Percentiles rank a stretch among this genome's conserved stretches.
phyloP scores from a whole-genome alignment of 2,113 vertebrate genomes.

The Actinemys pallida region DNA sequence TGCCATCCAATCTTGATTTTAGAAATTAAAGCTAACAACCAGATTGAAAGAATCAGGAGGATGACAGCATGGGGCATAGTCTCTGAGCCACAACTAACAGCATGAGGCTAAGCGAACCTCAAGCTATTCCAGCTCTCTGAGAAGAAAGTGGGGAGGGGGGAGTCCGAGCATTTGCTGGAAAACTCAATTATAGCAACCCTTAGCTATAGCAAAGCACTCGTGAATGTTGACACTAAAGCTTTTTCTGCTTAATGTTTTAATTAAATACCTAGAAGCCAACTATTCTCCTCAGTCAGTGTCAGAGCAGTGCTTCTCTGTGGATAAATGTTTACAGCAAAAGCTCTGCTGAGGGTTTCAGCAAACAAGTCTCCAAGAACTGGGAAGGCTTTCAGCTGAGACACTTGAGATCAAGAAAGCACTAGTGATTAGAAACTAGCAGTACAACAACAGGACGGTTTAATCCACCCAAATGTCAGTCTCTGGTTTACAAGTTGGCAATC shows the following conservation, averaged over 20 bases:
- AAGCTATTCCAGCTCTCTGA: conserved; percentile 77
- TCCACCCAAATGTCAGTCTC: conserved; percentile 85
- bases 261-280: conserved; percentile 86
- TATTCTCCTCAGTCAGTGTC: conserved; percentile 78
- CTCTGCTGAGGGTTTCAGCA: conserved; percentile 80
- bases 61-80: conserved; percentile 81
- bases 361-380: conserved; percentile 78
- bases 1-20: conserved; percentile 81
- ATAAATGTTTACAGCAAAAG: conserved; percentile 84
- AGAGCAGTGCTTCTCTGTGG: conserved; percentile 77
- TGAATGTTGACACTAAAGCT: conserved; percentile 81
- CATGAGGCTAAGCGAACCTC: conserved; percentile 80
- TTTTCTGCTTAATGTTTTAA: conserved; percentile 87
- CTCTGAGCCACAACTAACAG: conserved; percentile 84
- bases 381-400: conserved; percentile 75
- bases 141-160: conserved; percentile 22
- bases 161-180: conserved; percentile 68
- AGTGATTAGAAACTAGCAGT: conserved; percentile 79
- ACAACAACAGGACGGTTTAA: conserved; percentile 81
- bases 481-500: conserved; percentile 83
- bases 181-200: conserved; percentile 80
- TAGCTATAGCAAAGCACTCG: conserved; percentile 75
- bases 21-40: conserved; percentile 84
- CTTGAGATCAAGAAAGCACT: conserved; percentile 79
- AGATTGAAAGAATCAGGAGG: conserved; percentile 80